Conservation (phyloP, 2,888 invertebrate genomes). For the Melitaea athalia region DNA sequence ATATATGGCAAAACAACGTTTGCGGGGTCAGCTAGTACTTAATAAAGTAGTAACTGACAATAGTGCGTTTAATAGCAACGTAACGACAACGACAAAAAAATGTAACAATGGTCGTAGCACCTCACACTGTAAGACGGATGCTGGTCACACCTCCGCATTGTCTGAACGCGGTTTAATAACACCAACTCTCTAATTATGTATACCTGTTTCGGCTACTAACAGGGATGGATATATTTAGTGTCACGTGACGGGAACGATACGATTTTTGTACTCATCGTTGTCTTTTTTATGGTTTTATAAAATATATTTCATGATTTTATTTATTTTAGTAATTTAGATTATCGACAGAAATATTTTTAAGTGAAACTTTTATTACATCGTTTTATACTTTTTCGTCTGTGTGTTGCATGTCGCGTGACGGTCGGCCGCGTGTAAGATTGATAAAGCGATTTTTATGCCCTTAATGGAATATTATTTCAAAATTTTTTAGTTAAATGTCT, state of each 20-base stretch:
- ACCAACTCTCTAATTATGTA: conserved; percentile 70
- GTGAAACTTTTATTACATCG: too few relatives aligned
- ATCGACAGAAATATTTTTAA: too few relatives aligned
- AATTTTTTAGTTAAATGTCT: too few relatives aligned
- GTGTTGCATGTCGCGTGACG: too few relatives aligned
- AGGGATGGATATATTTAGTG: conserved; percentile 25
- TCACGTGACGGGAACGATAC: conserved; percentile 33
- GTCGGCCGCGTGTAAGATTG: too few relatives aligned
- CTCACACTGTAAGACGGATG: conserved; percentile 68
- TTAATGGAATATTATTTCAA: too few relatives aligned
- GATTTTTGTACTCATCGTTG: neutral
- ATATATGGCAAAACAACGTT: too few relatives aligned
- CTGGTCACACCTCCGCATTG: conserved; percentile 65
- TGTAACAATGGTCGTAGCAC: conserved; percentile 72
- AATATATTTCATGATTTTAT: neutral
- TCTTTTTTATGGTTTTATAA: neutral
- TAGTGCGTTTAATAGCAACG: conserved; percentile 24
- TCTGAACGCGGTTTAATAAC: conserved; percentile 50
- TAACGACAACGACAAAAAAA: conserved; percentile 52
- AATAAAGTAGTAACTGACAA: conserved; percentile 1
- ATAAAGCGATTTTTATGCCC: too few relatives aligned
- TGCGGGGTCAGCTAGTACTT: too few relatives aligned
- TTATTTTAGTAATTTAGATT: too few relatives aligned
- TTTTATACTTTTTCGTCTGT: too few relatives aligned
- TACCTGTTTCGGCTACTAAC: conserved; percentile 56